These are phyloP conservation scores for Pelusios castaneus DNA, from an alignment of 2,113 vertebrate genomes.

Conservation along the genomic window DNA sequence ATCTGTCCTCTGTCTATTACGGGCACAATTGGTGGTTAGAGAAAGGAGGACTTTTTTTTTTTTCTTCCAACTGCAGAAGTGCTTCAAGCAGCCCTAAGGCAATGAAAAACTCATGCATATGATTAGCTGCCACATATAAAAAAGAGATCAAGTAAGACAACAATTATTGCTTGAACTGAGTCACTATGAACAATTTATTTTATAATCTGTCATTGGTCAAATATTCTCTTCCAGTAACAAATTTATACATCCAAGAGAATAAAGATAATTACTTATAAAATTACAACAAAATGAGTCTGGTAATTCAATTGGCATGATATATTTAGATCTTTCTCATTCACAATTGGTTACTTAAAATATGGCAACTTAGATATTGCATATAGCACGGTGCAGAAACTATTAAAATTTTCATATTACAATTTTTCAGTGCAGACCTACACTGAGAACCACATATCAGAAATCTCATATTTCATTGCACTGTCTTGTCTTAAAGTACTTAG, in stretches of 20 bases:
- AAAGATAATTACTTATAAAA: neutral
- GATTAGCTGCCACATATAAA: neutral
- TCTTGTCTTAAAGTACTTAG: neutral
- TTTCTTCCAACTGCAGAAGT: neutral
- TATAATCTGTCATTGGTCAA: neutral
- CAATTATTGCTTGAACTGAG: neutral
- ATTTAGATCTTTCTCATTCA: neutral
- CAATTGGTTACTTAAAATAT: neutral
- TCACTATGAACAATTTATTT: neutral
- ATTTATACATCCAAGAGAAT: neutral
- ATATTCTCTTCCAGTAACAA: neutral
- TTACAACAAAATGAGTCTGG: neutral
- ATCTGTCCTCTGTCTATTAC: neutral
- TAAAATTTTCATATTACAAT: neutral
- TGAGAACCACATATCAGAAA: neutral
- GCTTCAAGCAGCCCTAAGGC: neutral
- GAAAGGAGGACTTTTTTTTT: neutral
- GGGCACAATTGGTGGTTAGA: neutral
- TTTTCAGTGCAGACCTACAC: neutral
- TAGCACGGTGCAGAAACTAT: neutral
- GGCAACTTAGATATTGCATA: neutral
- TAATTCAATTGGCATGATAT: rapidly evolving
- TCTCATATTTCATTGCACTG: neutral
- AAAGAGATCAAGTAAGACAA: neutral
- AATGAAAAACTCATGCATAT: neutral